Evolutionary conservation across 2,888 invertebrate genomes (phyloP).

Genomic region (Diadegma fenestrale): DNA sequence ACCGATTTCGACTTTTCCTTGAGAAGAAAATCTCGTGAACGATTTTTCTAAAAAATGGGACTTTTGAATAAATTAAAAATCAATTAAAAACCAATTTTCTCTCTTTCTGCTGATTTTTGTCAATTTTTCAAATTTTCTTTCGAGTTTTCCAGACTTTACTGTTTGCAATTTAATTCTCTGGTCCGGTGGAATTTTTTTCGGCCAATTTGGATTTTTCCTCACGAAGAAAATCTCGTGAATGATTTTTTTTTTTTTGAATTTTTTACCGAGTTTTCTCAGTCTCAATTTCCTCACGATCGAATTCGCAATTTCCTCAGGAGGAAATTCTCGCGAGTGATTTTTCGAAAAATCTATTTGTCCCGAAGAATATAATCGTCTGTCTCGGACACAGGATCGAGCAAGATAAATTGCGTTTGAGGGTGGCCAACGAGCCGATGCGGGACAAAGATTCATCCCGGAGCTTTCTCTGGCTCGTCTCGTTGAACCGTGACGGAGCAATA

Average conservation of each 20-base stretch:
- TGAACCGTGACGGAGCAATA: conserved; percentile 62
- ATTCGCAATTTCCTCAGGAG: not conserved
- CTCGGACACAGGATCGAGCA: conserved; percentile 19
- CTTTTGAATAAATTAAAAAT: conserved; percentile 50
- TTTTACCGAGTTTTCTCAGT: no score
- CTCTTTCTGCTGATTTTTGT: no score
- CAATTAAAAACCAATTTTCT: not conserved
- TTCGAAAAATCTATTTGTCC: not conserved
- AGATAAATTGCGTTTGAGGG: conserved; percentile 58
- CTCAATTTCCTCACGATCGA: not conserved
- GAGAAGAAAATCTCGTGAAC: not conserved
- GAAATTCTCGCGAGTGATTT: not conserved
- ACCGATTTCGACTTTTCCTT: no score
- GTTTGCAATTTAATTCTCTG: not conserved
- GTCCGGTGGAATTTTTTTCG: no score
- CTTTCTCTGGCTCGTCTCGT: conserved; percentile 22
- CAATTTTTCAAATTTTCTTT: no score
- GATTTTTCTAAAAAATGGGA: no score
- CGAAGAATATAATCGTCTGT: conserved; percentile 18
- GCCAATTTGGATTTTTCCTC: no score
- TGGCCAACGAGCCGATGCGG: conserved; percentile 48
- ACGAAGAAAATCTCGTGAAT: not conserved
- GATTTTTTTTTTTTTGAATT: no score
- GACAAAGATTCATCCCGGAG: not conserved
- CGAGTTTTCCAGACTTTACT: no score